A percentile compares a stretch with the other conserved stretches of the same genome.
Evolutionary conservation across 2,888 invertebrate genomes (phyloP).

Genomic region (Aelia acuminata): DNA sequence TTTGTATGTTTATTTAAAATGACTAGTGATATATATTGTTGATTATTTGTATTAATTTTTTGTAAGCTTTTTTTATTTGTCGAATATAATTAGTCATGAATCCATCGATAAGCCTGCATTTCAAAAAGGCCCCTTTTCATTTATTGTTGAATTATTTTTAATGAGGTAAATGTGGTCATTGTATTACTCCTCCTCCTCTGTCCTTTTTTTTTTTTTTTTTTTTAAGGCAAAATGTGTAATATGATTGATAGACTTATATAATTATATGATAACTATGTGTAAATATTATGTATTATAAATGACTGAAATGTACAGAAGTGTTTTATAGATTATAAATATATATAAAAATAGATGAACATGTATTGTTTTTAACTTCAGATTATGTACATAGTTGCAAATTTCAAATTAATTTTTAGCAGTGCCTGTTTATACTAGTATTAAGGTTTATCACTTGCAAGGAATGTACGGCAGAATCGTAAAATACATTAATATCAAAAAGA

Average conservation of each 20-base stretch:
- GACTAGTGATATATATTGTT: neutral
- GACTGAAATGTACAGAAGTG: constrained; percentile 60
- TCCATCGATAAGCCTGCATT: neutral
- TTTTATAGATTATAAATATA: constrained; percentile 54
- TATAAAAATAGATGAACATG: constrained; percentile 31
- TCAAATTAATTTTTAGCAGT: constrained; percentile 59
- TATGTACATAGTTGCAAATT: constrained; percentile 52
- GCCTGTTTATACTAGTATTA: constrained; percentile 58
- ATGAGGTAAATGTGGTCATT: neutral
- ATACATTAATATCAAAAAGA: constrained; percentile 48
- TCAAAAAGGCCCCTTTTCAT: neutral
- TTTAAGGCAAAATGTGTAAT: constrained; percentile 47
- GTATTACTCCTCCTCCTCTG: neutral
- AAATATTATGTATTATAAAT: constrained; percentile 59
- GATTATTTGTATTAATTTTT: constrained; percentile 17
- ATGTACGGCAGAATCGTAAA: constrained; percentile 46
- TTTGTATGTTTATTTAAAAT: neutral
- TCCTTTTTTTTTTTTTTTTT: neutral
- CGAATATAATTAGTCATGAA: neutral
- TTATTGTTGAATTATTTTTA: constrained; percentile 10
- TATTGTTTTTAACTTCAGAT: constrained; percentile 49
- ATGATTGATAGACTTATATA: constrained; percentile 54
- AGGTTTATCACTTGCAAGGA: constrained; percentile 48
- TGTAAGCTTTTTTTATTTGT: constrained; percentile 9
- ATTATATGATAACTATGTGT: constrained; percentile 45